Evolutionary conservation across 2,888 invertebrate species (phyloP), one percentile per base, ranked within the genome.

Genomic region (Calameuta pallipes): DNA sequence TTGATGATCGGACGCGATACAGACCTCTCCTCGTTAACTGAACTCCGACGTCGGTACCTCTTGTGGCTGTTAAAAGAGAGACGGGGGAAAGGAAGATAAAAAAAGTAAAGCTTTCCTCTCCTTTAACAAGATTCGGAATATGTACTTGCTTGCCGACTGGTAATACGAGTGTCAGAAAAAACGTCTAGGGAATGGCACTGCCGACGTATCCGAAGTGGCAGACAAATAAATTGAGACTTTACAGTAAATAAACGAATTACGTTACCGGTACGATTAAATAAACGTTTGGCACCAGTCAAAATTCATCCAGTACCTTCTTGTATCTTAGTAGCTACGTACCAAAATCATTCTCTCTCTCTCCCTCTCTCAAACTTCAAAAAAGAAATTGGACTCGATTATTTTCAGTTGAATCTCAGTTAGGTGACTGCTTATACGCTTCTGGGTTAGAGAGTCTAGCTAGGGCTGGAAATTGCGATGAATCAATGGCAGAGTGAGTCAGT

Each of bases 171-270:
- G 56, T 56, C 23, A 23, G 56, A 56, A 35, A 56, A 56, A 56
- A 56, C 23, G 23, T 56, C 56, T 23, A 9, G 56, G 56, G 56
- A 56, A 56, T 23, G 56, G 56, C 56, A 56, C 23, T 56, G 56
- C 31, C 33, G 71, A 34, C 71, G 71, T 31, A 33, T 71, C 9
- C 71, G 71, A 71, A 71, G 71, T 34, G 71, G 71, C 31, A 34
- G 34, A 71, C 71, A 71, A 71, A 71, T 71, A 71, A 71, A 71
- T 71, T 34, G 71, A 34, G 34, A 34, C 33, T 34, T 34, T 56
- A 56, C 71, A 71, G 13, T 34, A 71, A 71, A 71, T 71, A 71
- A 71, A 71, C 71, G 71, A 71, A 34, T 71, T 71, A 71, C 31
- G 71, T 71, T 71, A 33, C 71, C 71, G 71, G 33, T 31, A 34